Evolutionary conservation across 2,888 invertebrate species (phyloP).

Genomic region (Eulithis testata): DNA sequence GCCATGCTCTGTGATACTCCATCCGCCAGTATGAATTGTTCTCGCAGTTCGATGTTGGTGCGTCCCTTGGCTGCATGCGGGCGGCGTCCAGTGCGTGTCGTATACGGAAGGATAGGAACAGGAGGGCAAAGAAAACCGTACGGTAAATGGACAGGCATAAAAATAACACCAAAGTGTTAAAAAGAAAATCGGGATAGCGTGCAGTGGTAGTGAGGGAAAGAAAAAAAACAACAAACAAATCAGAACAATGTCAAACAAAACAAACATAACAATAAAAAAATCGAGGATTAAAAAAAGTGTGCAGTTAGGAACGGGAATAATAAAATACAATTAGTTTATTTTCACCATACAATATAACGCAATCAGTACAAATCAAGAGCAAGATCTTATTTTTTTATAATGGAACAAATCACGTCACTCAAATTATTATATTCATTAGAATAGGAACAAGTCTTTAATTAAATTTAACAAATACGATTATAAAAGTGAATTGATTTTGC

Average conservation of each 20-base stretch:
- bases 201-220: slow-evolving; percentile 78
- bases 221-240: slow-evolving; percentile 84
- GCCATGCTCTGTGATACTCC: slow-evolving; percentile 99
- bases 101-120: slow-evolving; percentile 59
- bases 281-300: slow-evolving; percentile 64
- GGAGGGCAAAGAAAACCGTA: slow-evolving; percentile 74
- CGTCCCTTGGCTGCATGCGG: slow-evolving; percentile 97
- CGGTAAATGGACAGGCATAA: slow-evolving; percentile 70
- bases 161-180: slow-evolving; percentile 77
- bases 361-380: slow-evolving; percentile 69
- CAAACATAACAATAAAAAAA: slow-evolving; percentile 69
- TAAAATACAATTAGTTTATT: slow-evolving; percentile 79
- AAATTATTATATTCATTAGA: neutral
- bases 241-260: slow-evolving; percentile 81
- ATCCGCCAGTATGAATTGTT: slow-evolving; percentile 99
- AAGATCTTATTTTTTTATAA: slow-evolving; percentile 48
- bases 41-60: slow-evolving; percentile 99
- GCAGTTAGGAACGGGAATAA: slow-evolving; percentile 79
- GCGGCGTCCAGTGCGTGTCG: slow-evolving; percentile 81
- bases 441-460: neutral
- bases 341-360: slow-evolving; percentile 74
- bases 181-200: slow-evolving; percentile 72
- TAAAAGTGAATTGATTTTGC: neutral
- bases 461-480: no score
- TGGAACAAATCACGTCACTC: neutral